These are phyloP conservation scores for Motacilla tschutschensis DNA, from an alignment of 2,113 vertebrate species.

Conservation along the genomic window DNA sequence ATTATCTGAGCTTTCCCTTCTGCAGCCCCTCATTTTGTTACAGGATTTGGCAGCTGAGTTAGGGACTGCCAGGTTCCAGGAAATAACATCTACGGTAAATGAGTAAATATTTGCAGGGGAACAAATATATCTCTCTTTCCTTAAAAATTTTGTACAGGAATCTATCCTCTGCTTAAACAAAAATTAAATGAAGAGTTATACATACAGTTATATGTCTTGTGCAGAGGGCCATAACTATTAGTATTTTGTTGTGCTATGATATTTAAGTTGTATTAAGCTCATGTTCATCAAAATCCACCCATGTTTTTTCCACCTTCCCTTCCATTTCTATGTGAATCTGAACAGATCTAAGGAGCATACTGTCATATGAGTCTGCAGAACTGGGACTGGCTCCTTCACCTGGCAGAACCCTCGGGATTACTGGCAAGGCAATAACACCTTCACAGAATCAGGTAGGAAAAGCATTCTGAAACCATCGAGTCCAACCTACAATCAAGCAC, in stretches of 20 bases:
- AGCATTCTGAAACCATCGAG: not conserved
- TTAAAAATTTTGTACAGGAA: not conserved
- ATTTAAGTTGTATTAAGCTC: not conserved
- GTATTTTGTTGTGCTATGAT: not conserved
- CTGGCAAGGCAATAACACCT: not conserved
- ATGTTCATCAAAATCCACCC: rapidly evolving
- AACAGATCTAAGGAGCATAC: not conserved
- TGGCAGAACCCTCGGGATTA: not conserved
- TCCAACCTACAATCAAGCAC: not conserved
- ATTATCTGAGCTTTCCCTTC: too few species aligned
- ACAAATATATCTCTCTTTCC: too few species aligned
- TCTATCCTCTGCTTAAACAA: not conserved
- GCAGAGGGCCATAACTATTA: not conserved
- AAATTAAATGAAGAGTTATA: not conserved
- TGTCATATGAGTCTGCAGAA: not conserved
- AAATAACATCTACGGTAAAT: too few species aligned
- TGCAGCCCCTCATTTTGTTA: too few species aligned
- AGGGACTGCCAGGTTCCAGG: too few species aligned
- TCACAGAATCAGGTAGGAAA: not conserved
- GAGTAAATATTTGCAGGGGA: too few species aligned
- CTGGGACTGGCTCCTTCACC: not conserved
- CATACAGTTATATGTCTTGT: not conserved
- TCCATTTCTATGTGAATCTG: not conserved
- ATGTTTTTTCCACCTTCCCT: not conserved
- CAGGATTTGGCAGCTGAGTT: too few species aligned